Conservation (phyloP, 2,888 invertebrate species). For the Abscondita cerata region DNA sequence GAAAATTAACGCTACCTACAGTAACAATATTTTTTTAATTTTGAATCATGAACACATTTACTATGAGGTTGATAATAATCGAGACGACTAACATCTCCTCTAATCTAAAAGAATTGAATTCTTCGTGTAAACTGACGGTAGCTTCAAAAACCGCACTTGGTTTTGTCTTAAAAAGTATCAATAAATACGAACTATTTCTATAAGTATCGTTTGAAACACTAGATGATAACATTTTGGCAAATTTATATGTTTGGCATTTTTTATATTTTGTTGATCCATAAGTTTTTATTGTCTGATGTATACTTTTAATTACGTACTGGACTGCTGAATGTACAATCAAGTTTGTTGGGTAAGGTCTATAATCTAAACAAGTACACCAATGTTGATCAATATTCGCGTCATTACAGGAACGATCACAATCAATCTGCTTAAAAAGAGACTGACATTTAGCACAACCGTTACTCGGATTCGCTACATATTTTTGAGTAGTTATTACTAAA, state of each 20-base stretch:
- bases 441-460: constrained; percentile 70
- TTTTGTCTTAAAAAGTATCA: constrained; percentile 70
- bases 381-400: constrained; percentile 72
- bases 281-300: constrained; percentile 37
- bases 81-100: constrained; percentile 70
- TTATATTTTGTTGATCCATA: constrained; percentile 22
- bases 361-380: constrained; percentile 77
- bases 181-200: constrained; percentile 61
- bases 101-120: constrained; percentile 53
- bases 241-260: constrained; percentile 50
- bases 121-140: constrained; percentile 60
- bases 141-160: constrained; percentile 77
- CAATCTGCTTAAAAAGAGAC: constrained; percentile 67
- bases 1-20: constrained; percentile 49
- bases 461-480: constrained; percentile 50
- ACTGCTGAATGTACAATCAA: constrained; percentile 63
- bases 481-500: constrained; percentile 61
- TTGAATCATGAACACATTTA: constrained; percentile 62
- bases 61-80: constrained; percentile 63
- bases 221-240: constrained; percentile 45
- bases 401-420: constrained; percentile 68
- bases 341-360: constrained; percentile 59
- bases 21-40: constrained; percentile 66
- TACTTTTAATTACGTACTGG: constrained; percentile 56
- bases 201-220: constrained; percentile 42